These are phyloP conservation scores for Chamaea fasciata DNA, from an alignment of 2,113 vertebrate genomes.

Conservation along the genomic window DNA sequence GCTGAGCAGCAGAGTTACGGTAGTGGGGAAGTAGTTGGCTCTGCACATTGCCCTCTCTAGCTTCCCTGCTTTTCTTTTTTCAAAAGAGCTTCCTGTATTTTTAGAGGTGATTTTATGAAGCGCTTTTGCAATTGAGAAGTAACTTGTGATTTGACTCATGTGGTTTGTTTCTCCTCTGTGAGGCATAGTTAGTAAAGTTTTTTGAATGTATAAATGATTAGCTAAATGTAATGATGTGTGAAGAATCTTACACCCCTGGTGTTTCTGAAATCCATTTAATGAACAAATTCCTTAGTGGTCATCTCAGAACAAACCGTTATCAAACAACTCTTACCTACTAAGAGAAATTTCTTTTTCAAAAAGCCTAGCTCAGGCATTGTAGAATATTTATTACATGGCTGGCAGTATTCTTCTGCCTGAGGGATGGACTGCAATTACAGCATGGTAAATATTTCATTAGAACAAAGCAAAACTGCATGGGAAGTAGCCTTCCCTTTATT, in stretches of 20 bases:
- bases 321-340: not conserved
- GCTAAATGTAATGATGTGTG: not conserved
- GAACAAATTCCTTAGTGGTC: conserved; percentile 22
- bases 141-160: not conserved
- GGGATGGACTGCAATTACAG: conserved; percentile 62
- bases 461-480: conserved; percentile 47
- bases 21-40: not conserved
- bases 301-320: conserved; percentile 32
- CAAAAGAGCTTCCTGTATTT: not conserved
- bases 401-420: conserved; percentile 46
- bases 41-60: not conserved
- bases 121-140: not conserved
- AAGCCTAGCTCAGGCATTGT: not conserved
- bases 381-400: conserved; percentile 17
- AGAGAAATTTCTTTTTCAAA: conserved; percentile 1
- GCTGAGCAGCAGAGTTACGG: not conserved
- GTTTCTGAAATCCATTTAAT: conserved; percentile 33
- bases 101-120: not conserved
- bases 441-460: conserved; percentile 67
- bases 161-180: not conserved
- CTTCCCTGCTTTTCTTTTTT: not conserved
- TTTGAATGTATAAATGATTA: conserved; percentile 1
- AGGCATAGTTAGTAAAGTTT: not conserved
- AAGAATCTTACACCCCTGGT: not conserved
- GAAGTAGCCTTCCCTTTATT: conserved; percentile 60